Evolutionary conservation across 2,113 vertebrate genomes (phyloP).

Genomic region (Psilopogon haemacephalus): DNA sequence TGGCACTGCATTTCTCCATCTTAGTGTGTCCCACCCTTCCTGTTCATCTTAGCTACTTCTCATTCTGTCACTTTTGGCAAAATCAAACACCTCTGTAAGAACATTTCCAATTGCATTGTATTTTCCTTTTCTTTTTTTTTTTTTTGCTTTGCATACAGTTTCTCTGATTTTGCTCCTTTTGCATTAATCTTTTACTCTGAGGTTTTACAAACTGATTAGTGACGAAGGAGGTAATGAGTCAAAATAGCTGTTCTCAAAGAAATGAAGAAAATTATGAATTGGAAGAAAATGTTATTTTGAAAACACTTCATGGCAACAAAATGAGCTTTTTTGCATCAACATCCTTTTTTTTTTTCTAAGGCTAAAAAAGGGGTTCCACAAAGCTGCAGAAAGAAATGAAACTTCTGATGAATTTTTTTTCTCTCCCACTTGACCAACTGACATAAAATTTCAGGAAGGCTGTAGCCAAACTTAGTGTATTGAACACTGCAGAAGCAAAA

Average conservation of each 20-base stretch:
- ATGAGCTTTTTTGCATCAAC: not conserved
- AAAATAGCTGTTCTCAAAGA: not conserved
- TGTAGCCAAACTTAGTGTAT: not conserved
- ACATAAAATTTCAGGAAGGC: not conserved
- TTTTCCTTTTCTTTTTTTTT: not conserved
- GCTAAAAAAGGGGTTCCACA: not conserved
- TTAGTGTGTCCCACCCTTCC: slow-evolving; percentile 37
- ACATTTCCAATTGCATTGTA: not conserved
- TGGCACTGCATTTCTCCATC: slow-evolving; percentile 39
- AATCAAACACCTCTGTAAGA: not conserved
- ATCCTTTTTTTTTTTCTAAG: not conserved
- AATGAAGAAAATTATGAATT: not conserved
- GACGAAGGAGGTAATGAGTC: not conserved
- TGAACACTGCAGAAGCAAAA: not conserved
- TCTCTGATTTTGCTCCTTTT: not conserved
- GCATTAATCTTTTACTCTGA: not conserved
- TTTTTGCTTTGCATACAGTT: not conserved
- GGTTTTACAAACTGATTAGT: not conserved
- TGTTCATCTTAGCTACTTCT: slow-evolving; percentile 1
- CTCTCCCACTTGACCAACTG: not conserved
- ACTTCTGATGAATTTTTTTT: not conserved
- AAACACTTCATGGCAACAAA: not conserved
- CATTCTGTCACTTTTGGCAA: not conserved
- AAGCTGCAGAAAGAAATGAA: not conserved
- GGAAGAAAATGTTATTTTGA: not conserved